These are phyloP conservation scores for Eristalis pertinax DNA, from an alignment of 2,888 invertebrate species.

Conservation along the genomic window DNA sequence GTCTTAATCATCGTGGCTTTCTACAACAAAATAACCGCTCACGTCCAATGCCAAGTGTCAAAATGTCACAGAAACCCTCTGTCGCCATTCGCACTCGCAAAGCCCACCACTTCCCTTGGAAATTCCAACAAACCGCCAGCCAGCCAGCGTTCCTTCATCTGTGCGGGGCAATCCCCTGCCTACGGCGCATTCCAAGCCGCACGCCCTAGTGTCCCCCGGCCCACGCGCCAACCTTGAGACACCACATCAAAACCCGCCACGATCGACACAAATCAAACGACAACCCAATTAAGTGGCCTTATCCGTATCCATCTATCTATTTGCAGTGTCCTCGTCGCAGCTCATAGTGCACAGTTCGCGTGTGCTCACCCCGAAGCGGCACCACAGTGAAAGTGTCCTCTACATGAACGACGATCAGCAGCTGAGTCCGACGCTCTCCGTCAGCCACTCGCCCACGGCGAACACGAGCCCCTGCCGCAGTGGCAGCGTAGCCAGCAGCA, in stretches of 20 bases:
- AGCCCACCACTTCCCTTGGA: neutral
- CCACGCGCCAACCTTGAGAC: constrained; percentile 52
- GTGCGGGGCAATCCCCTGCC: neutral
- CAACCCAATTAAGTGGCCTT: constrained; percentile 37
- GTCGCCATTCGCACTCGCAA: neutral
- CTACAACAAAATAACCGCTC: neutral
- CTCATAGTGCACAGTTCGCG: constrained; percentile 89
- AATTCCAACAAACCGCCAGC: neutral
- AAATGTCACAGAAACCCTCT: neutral
- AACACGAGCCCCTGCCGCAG: constrained; percentile 50
- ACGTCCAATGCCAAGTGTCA: neutral
- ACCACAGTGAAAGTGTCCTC: constrained; percentile 89
- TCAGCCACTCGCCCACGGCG: constrained; percentile 55
- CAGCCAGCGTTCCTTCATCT: neutral
- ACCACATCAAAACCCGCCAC: constrained; percentile 27
- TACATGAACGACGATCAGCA: constrained; percentile 84
- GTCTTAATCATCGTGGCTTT: too few relatives aligned
- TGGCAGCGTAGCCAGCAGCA: constrained; percentile 31
- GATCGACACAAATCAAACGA: constrained; percentile 32
- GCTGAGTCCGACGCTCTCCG: constrained; percentile 67
- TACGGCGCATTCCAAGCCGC: neutral
- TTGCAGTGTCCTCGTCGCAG: constrained; percentile 83
- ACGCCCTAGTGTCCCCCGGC: neutral
- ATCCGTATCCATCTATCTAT: constrained; percentile 34
- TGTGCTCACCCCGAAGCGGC: constrained; percentile 89